Base-by-base conservation (phyloP, 2,113 vertebrate genomes). In the Microcebus griseorufus region DNA sequence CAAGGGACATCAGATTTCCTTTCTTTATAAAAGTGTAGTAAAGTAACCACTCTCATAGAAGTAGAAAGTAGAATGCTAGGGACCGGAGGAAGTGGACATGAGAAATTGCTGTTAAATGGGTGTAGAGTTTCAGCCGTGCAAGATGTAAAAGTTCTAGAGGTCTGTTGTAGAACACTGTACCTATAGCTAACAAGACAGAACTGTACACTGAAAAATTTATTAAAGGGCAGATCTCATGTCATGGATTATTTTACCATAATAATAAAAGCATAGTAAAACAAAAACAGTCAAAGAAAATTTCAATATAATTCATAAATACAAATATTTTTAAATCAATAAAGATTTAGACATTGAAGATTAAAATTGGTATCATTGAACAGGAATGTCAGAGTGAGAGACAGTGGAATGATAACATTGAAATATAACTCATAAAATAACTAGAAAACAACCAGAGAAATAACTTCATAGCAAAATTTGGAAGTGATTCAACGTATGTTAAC, bases 371-470 rank as follows among this genome's bases (percentile, higher is more conserved):
- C 62, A 78, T 0, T 73, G 79, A 86, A 48, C 3, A 53, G 37
- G 34, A 80, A 73, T 32, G 67, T 83, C 72, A 82, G 75, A 64
- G 53, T 55, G 32, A 96, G 64, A 82, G 70, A 89, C 53, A 89
- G 0, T 25, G 22, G 22, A 69, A 78, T 20, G 62, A n/a, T 94
- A 42, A 93, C 42, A 37, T 6, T 88, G 75, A 93, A 84, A 94
- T 90, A 62, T 22, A 95, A 37, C 42, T 87, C 25, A 11, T 69
- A 45, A 90, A 96, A 73, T 12, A 89, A 81, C 51, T 25, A 94
- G 51, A 84, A 78, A 94, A 95, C 34, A 93, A 42, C 14, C 37
- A 91, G 67, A 93, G 60, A 91, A 95, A 65, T 80, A 95, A 73
- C 67, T 86, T 84, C 75, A 45, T 2, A 82, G 82, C 53, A 75